phyloP scores from a whole-genome alignment of 2,113 vertebrate species.

The Cheilinus undulatus region DNA sequence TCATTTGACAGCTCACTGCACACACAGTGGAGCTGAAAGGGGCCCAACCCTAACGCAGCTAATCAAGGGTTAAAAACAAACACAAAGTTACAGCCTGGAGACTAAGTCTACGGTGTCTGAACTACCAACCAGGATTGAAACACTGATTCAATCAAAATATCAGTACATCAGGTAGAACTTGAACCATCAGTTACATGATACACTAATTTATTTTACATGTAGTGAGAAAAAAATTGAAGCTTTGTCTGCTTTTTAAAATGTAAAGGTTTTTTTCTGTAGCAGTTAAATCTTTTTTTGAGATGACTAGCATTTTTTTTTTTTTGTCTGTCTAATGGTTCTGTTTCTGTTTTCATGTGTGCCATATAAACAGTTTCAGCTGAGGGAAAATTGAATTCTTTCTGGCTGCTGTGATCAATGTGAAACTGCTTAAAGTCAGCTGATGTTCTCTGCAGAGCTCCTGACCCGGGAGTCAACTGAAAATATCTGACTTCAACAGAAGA shows the following conservation, averaged over 20 bases:
- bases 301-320: too few relatives aligned
- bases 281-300: too few relatives aligned
- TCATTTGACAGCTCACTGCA: background rate
- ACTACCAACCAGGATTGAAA: background rate
- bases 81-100: background rate
- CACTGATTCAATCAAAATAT: background rate
- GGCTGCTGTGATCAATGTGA: background rate
- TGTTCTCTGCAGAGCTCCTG: background rate
- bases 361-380: background rate
- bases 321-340: background rate
- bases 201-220: too few relatives aligned
- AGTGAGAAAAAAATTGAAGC: too few relatives aligned
- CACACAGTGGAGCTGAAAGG: background rate
- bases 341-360: background rate
- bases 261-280: too few relatives aligned
- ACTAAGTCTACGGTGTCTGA: too few relatives aligned
- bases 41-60: background rate
- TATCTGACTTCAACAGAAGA: background rate
- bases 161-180: too few relatives aligned
- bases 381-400: background rate
- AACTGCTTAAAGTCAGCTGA: background rate
- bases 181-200: too few relatives aligned
- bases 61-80: conserved; percentile 4
- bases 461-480: background rate
- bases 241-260: too few relatives aligned